phyloP scores from a whole-genome alignment of 1,140 invertebrate species.

The Dinoponera quadriceps region DNA sequence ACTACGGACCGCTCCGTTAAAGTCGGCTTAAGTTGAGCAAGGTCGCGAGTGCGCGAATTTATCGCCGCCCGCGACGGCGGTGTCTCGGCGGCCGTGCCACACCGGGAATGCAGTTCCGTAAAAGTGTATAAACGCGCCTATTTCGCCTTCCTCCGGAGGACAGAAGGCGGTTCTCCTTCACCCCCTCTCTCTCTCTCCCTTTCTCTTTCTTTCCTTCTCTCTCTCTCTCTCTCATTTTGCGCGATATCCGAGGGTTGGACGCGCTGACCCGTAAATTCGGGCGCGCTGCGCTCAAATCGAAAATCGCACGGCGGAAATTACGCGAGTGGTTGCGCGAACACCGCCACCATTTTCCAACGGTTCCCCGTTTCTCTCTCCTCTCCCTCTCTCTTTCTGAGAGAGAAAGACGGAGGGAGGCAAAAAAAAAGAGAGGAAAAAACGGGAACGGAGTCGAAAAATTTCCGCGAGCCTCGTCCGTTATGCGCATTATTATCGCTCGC shows the following conservation, averaged over 20 bases:
- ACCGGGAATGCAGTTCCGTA: constrained; percentile 51
- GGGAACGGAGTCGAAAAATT: too few species aligned
- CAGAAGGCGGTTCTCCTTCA: not conserved
- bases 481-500: too few species aligned
- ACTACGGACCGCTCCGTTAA: constrained; percentile 79
- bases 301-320: not conserved
- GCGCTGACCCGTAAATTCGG: constrained; percentile 27
- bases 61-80: constrained; percentile 67
- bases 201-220: too few species aligned
- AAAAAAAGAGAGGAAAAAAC: too few species aligned
- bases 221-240: too few species aligned
- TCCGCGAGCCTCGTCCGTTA: too few species aligned
- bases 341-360: constrained; percentile 17
- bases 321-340: not conserved
- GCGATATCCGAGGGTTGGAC: not conserved
- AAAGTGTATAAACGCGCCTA: constrained; percentile 36
- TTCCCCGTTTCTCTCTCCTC: not conserved
- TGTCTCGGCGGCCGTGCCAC: constrained; percentile 23
- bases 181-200: too few species aligned
- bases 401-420: too few species aligned
- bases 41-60: constrained; percentile 81
- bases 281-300: not conserved
- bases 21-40: constrained; percentile 83
- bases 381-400: too few species aligned
- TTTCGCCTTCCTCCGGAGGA: constrained; percentile 21